Evolutionary conservation across 1,140 invertebrate species (phyloP).

Genomic region (Caenorhabditis elegans): DNA sequence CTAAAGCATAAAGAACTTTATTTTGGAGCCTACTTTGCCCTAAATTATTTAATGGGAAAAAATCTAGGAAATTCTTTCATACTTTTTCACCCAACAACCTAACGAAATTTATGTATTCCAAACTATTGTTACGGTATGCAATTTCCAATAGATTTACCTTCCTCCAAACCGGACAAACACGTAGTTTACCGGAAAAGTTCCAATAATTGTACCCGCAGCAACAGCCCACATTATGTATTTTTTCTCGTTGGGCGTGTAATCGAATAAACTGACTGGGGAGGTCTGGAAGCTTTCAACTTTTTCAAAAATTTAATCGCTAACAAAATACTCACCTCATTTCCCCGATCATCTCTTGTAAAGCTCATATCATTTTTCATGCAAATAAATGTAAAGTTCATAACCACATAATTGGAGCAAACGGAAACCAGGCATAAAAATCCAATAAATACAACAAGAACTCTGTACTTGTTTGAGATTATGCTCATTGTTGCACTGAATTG

Average conservation of each 20-base stretch:
- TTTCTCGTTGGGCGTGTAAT: slow-evolving; percentile 40
- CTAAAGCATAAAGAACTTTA: not conserved
- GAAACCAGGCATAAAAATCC: slow-evolving; percentile 19
- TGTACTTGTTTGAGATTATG: not conserved
- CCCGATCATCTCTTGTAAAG: not conserved
- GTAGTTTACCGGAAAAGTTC: slow-evolving; percentile 35
- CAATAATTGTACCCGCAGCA: slow-evolving; percentile 30
- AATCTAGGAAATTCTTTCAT: no score
- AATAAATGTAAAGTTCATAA: slow-evolving; percentile 38
- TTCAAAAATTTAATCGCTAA: not conserved
- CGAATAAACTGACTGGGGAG: slow-evolving; percentile 24
- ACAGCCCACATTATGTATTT: slow-evolving; percentile 41
- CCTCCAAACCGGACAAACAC: slow-evolving; percentile 32
- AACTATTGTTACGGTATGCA: no score
- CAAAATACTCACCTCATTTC: slow-evolving; percentile 24
- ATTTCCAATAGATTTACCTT: not conserved
- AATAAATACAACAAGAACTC: slow-evolving; percentile 13
- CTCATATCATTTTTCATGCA: slow-evolving; percentile 36
- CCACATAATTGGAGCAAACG: slow-evolving; percentile 34
- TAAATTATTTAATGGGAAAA: no score
- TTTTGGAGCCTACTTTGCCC: no score
- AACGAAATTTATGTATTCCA: no score
- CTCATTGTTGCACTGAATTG: not conserved
- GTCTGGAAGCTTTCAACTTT: no score
- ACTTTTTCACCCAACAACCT: no score